Base-by-base conservation (phyloP, 2,797 vertebrate genomes). In the Gallinago stenura region DNA sequence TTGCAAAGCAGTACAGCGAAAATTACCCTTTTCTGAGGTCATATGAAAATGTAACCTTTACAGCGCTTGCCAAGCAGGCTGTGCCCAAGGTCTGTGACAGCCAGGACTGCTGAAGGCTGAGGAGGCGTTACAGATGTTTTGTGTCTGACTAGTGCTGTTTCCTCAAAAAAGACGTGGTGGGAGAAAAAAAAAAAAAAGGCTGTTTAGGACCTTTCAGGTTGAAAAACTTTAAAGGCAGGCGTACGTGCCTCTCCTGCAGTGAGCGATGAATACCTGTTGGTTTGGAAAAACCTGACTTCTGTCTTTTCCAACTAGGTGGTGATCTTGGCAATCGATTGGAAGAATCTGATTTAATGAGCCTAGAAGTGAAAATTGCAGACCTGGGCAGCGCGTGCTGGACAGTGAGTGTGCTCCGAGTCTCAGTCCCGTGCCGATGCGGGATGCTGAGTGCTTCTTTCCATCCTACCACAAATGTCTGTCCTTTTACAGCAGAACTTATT, bases 341-440 rank as follows among this genome's bases (percentile, higher is more conserved):
- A 69, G 86, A 94, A 91, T 84, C 88, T 13, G 97, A 97, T 78
- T 81, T 97, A 65, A 98, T 98, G 91, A 97, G 98, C 66, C 96
- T 98, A 79, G 95, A 94, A 37, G 98, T 99, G 96, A 99, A 99
- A 97, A 99, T 99, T 41, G 98, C 98, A 85, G 99, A 99, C 95
- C 97, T 99, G 77, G 99, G 99, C 71, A 99, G 98, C 13, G 98
- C 99, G 1, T 99, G 99, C 97, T 99, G 99, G 99, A 98, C 98
- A 89, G 99, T 99, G 87, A 98, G 99, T 98, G n/a, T 84, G 9
- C 60, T 72, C 62, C 0, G 0, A 28, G 56, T 35, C 87, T 61
- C 48, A 17, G 1, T 33, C 35, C 56, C 11, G 0, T 25, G 71
- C 75, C 1, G 4, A 39, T 6, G 4, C 1, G 3, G 37, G 68